Percentiles rank a stretch among this genome's conserved stretches.
Conservation (phyloP, 2,888 invertebrate genomes). For the Diabrotica balteata region DNA sequence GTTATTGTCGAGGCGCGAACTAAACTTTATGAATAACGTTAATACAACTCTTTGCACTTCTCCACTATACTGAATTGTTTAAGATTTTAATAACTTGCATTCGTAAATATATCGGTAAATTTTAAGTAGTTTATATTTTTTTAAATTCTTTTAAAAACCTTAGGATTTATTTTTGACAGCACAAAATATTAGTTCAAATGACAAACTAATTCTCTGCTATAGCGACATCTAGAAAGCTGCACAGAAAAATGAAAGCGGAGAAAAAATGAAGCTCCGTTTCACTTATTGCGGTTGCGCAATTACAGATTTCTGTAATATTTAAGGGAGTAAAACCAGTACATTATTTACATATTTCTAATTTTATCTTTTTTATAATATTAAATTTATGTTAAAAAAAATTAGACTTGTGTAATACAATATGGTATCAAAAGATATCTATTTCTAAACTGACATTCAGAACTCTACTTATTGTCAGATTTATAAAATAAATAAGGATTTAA, state of each 20-base stretch:
- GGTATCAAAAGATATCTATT: no score
- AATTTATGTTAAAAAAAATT: no score
- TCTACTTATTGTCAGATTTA: no score
- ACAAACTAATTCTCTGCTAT: conserved; percentile 42
- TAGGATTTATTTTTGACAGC: conserved; percentile 58
- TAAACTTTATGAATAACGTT: conserved; percentile 11
- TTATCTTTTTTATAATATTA: no score
- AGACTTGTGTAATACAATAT: no score
- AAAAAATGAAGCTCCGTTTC: conserved; percentile 12
- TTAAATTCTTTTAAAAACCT: conserved; percentile 48
- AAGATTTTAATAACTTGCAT: conserved; percentile 4
- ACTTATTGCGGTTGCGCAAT: conserved; percentile 9
- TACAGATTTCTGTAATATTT: conserved; percentile 1
- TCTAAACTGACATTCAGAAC: no score
- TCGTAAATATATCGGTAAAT: not conserved
- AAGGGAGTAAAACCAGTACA: no score
- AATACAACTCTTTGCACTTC: conserved; percentile 4
- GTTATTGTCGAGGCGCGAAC: conserved; percentile 54
- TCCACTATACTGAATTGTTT: conserved; percentile 4
- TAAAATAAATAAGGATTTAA: no score
- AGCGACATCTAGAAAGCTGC: conserved; percentile 47
- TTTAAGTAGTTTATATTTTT: conserved; percentile 10
- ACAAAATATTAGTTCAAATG: conserved; percentile 58
- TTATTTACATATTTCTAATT: no score
- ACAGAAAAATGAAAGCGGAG: conserved; percentile 7